Evolutionary conservation across 2,888 invertebrate genomes (phyloP).

Genomic region (Buathra laborator): DNA sequence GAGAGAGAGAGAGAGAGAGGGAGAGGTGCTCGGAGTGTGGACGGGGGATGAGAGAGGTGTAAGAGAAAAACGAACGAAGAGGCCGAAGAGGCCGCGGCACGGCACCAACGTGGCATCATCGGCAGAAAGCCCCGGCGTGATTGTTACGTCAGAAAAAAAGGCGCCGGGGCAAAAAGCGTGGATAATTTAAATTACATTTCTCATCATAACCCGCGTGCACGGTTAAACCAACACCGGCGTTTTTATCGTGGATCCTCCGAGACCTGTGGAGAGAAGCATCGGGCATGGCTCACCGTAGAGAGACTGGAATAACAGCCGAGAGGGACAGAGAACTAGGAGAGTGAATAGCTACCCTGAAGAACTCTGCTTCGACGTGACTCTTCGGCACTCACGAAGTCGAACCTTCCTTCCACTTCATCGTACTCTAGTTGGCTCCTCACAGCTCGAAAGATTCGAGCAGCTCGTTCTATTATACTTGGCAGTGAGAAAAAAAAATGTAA

Average conservation of each 20-base stretch:
- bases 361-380: constrained; percentile 13
- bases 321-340: constrained; percentile 58
- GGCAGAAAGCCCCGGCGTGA: constrained; percentile 67
- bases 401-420: constrained; percentile 2
- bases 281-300: constrained; percentile 10
- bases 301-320: constrained; percentile 27
- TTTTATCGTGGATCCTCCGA: constrained; percentile 67
- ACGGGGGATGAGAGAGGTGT: constrained; percentile 31
- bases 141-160: constrained; percentile 76
- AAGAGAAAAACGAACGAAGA: constrained; percentile 33
- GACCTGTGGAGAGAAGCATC: constrained; percentile 50
- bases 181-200: constrained; percentile 84
- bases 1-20: background rate
- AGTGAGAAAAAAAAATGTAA: constrained; percentile 9
- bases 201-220: constrained; percentile 79
- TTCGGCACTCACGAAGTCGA: constrained; percentile 33
- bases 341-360: constrained; percentile 18
- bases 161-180: constrained; percentile 78
- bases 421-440: constrained; percentile 43
- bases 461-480: constrained; percentile 26
- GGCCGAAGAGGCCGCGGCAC: constrained; percentile 35
- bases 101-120: constrained; percentile 63
- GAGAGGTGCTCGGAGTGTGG: constrained; percentile 17
- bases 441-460: constrained; percentile 30
- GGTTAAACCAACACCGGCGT: constrained; percentile 78